These are phyloP conservation scores for Typhlichthys eigenmanni DNA, from an alignment of 2,797 vertebrate species.

Conservation along the genomic window DNA sequence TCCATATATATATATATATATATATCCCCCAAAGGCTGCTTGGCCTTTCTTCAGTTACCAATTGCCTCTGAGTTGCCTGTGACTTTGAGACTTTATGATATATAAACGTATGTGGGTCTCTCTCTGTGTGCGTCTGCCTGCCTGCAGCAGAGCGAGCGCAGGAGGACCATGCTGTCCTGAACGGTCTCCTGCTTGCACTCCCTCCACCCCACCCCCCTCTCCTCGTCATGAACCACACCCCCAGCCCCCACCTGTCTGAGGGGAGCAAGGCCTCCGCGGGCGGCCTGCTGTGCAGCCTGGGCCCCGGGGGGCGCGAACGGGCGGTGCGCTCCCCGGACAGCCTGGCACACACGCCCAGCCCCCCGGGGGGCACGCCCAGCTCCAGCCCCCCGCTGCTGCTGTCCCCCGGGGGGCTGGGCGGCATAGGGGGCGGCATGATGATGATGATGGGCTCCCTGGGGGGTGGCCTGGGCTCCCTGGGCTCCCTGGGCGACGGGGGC, in stretches of 20 bases:
- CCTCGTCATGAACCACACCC: constrained; percentile 87
- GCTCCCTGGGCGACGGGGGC: constrained; percentile 51
- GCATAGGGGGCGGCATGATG: constrained; percentile 48
- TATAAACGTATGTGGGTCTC: neutral
- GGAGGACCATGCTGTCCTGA: constrained; percentile 50
- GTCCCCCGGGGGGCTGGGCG: constrained; percentile 57
- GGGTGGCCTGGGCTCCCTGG: constrained; percentile 69
- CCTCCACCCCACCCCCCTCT: neutral
- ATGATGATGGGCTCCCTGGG: constrained; percentile 57
- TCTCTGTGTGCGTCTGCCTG: neutral
- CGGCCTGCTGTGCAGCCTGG: constrained; percentile 83
- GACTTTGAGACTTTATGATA: too few species aligned
- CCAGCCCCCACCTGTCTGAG: constrained; percentile 84
- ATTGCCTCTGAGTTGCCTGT: too few species aligned
- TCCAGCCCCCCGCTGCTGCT: constrained; percentile 84
- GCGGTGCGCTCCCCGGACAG: constrained; percentile 83
- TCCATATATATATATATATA: too few species aligned
- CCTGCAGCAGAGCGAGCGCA: constrained; percentile 37
- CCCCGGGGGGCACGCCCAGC: constrained; percentile 85
- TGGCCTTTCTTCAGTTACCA: too few species aligned
- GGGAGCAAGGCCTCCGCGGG: constrained; percentile 78
- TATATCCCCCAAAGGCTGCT: too few species aligned
- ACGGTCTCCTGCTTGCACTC: neutral
- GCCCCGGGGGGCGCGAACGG: constrained; percentile 78
- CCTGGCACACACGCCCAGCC: constrained; percentile 82